Conservation (phyloP, 2,113 vertebrate genomes). For the Marcusenius ussheri region DNA sequence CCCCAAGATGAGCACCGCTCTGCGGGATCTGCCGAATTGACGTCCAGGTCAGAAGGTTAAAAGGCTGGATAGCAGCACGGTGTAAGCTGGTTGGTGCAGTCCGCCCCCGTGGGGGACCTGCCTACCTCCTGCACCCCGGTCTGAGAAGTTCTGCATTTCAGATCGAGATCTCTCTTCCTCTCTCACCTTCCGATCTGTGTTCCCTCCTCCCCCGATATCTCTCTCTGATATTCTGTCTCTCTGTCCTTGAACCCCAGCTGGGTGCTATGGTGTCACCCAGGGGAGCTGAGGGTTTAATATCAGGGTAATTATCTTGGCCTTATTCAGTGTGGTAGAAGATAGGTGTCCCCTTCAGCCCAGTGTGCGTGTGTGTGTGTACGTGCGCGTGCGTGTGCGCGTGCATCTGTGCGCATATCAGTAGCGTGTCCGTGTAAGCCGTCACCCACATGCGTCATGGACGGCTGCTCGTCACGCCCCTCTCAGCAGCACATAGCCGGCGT, state of each 20-base stretch:
- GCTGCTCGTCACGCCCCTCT: neutral
- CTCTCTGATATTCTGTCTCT: conserved; percentile 4
- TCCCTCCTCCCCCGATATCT: neutral
- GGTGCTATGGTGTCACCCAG: conserved; percentile 34
- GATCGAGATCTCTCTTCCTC: neutral
- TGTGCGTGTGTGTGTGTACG: conserved; percentile 10
- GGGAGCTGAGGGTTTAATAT: conserved; percentile 50
- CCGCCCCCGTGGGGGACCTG: neutral
- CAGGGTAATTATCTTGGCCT: conserved; percentile 49
- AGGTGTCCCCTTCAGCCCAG: conserved; percentile 38
- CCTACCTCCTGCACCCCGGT: neutral
- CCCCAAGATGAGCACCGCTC: neutral
- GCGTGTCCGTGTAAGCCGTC: neutral
- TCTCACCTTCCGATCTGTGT: neutral
- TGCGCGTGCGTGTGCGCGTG: conserved; percentile 13
- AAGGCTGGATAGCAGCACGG: neutral
- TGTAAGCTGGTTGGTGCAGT: neutral
- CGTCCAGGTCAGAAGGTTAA: neutral
- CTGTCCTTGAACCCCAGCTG: conserved; percentile 51
- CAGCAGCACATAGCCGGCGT: neutral
- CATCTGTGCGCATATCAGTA: neutral
- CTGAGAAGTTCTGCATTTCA: neutral
- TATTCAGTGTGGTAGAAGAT: conserved; percentile 30
- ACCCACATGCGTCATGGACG: neutral
- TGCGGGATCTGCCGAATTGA: neutral